Percentiles rank a stretch among this genome's conserved stretches.
phyloP scores from a whole-genome alignment of 2,797 vertebrate species.

The Peromyscus attwateri region DNA sequence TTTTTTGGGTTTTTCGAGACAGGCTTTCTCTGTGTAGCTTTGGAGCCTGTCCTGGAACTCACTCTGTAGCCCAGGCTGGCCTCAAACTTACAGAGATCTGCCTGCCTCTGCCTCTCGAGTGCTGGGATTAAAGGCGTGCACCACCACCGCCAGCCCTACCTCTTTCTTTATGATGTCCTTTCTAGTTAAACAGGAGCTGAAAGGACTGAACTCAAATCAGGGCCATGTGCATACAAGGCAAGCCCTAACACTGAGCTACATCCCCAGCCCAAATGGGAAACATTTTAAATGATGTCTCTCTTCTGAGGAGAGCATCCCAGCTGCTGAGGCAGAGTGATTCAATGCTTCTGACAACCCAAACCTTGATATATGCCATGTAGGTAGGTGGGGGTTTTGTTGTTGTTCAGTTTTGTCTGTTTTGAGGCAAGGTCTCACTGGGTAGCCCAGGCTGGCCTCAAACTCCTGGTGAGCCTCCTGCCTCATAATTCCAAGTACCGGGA shows the following conservation, averaged over 20 bases:
- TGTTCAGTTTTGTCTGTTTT: neutral
- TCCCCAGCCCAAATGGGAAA: neutral
- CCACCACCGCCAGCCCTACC: no score
- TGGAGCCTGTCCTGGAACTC: no score
- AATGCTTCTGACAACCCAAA: neutral
- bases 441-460: neutral
- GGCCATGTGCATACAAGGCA: no score
- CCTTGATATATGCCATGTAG: neutral
- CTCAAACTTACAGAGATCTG: no score
- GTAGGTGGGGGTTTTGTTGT: neutral
- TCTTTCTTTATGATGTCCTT: no score
- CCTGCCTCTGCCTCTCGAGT: no score
- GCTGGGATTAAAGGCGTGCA: no score
- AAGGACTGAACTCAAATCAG: no score
- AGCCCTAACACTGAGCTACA: neutral
- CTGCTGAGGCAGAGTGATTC: neutral
- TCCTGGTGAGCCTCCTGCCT: neutral
- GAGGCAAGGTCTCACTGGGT: neutral
- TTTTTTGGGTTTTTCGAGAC: no score
- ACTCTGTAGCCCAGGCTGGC: no score
- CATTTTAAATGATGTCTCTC: neutral
- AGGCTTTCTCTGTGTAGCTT: no score
- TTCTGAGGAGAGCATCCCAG: neutral
- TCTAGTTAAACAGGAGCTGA: no score
- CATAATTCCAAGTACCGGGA: neutral